Evolutionary conservation across 2,888 invertebrate species (phyloP).

Genomic region (Eupsilia transversa): DNA sequence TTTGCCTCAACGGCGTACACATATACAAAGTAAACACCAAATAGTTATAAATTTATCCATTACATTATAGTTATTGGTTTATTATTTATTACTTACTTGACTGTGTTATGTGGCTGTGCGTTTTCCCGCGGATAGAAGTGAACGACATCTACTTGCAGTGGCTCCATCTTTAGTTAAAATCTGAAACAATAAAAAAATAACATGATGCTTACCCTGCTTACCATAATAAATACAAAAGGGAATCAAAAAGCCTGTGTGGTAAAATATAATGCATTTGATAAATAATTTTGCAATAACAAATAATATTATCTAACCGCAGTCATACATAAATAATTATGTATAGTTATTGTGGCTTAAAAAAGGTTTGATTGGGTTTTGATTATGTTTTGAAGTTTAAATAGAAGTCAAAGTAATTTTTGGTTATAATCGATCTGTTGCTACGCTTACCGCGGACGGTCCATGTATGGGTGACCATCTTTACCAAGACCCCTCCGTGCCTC

Average conservation of each 20-base stretch:
- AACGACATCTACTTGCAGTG: slow-evolving; percentile 90
- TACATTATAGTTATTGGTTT: not conserved
- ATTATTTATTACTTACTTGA: slow-evolving; percentile 78
- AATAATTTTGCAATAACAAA: not conserved
- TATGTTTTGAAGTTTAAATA: not conserved
- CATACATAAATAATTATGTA: not conserved
- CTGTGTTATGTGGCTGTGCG: slow-evolving; percentile 92
- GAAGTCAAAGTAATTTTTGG: not conserved
- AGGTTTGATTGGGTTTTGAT: not conserved
- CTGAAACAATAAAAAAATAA: slow-evolving; percentile 55
- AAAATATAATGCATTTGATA: too few relatives aligned
- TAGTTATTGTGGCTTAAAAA: not conserved
- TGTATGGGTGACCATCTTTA: too few relatives aligned
- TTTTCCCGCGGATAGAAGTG: slow-evolving; percentile 93
- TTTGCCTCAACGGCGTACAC: too few relatives aligned
- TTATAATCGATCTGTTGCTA: too few relatives aligned
- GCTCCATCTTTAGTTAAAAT: slow-evolving; percentile 76
- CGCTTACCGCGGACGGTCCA: too few relatives aligned
- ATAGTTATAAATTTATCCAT: too few relatives aligned
- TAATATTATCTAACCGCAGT: slow-evolving; percentile 7
- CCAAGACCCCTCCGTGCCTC: too few relatives aligned
- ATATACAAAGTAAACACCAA: too few relatives aligned
- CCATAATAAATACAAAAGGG: not conserved
- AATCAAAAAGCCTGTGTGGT: too few relatives aligned
- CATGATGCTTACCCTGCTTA: too few relatives aligned